Percentiles rank a stretch among this genome's conserved stretches.
phyloP scores from a whole-genome alignment of 2,888 invertebrate species.

The Eudiplozoon nipponicum region DNA sequence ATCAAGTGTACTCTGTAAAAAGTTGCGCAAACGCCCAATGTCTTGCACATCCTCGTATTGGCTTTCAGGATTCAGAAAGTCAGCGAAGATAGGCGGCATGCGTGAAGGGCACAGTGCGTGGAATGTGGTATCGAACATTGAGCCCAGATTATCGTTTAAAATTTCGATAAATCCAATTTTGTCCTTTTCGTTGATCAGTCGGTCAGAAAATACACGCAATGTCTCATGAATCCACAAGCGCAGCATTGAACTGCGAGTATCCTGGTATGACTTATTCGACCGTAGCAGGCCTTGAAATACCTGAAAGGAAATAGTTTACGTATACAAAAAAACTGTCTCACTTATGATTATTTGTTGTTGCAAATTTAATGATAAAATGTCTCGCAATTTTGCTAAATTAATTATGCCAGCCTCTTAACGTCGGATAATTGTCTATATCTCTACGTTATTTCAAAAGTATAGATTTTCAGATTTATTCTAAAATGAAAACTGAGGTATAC shows the following conservation, averaged over 20 bases:
- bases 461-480: no score
- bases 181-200: slow-evolving; percentile 46
- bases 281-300: slow-evolving; percentile 44
- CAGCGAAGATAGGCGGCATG: slow-evolving; percentile 36
- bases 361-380: no score
- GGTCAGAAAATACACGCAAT: slow-evolving; percentile 47
- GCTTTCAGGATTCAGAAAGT: slow-evolving; percentile 44
- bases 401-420: no score
- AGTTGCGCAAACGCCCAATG: slow-evolving; percentile 32
- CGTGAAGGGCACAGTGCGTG: slow-evolving; percentile 41
- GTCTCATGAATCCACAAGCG: slow-evolving; percentile 58
- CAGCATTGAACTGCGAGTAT: slow-evolving; percentile 38
- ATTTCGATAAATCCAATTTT: slow-evolving; percentile 42
- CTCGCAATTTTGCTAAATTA: no score
- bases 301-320: no score
- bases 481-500: no score
- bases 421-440: no score
- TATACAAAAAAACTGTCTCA: no score
- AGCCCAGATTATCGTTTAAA: slow-evolving; percentile 42
- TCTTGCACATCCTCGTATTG: slow-evolving; percentile 48
- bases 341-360: no score
- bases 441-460: no score
- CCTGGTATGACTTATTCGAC: slow-evolving; percentile 43
- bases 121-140: slow-evolving; percentile 45
- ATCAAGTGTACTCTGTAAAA: slow-evolving; percentile 35